Evolutionary conservation across 2,113 vertebrate genomes (phyloP), one percentile per base, ranked within the genome.

Genomic region (Ahaetulla prasina): DNA sequence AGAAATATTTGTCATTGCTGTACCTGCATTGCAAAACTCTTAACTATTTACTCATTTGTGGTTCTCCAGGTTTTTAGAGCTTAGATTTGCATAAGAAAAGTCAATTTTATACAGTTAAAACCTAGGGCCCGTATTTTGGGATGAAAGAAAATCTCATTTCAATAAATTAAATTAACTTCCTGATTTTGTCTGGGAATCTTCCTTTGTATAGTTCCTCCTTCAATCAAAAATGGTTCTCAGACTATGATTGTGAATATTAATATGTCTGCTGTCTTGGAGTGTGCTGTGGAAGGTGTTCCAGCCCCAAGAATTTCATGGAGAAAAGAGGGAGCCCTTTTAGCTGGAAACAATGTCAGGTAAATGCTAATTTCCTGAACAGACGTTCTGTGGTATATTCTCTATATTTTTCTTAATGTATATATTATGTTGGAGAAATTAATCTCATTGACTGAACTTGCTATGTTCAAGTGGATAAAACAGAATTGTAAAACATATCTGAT

Each of bases 231-330:
- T 11, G 97, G 98, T 23, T 93, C 98, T 35, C 97, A 98, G 93
- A 94, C 95, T 0, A 92, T 98, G 57, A 95, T 97, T 25, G 98
- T 98, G 89, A 97, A 95, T 53, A 39, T 98, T 47, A 98, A 98
- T 80, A 91, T 97, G 53, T 97, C 98, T 8, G 92, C 95, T 54
- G 86, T 98, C 30, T 96, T 99, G 90, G 98, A 99, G 94, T 99
- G 99, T 93, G 88, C 94, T 0, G 98, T 98, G 0, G 98, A 97
- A 89, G 99, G 99, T 43, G 96, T 99, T 0, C 99, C 99, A 52
- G 7, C 94, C 0, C 99, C 99, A 2, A 98, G 98, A 23, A 94
- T 99, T 89, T 98, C 98, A 0, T 99, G 99, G 99, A 99, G 99
- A 95, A 99, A 99, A 96, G 98, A 99, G 85, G 99, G 99, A 3